phyloP scores from a whole-genome alignment of 37 sponge, comb jelly and placozoan species.

The Lycopodina hypogea region DNA sequence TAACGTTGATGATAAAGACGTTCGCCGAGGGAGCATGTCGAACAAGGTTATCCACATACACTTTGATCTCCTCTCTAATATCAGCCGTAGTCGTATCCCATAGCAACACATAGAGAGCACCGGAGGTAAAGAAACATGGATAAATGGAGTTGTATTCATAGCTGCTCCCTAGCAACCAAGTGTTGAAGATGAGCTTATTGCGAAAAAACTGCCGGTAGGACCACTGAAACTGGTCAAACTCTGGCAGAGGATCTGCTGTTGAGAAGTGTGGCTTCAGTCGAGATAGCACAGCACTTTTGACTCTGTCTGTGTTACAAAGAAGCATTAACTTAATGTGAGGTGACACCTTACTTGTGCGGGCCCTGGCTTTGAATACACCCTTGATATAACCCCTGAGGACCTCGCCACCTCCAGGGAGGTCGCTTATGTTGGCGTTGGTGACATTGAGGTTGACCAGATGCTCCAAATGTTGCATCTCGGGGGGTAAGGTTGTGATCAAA shows the following conservation, averaged over 20 bases:
- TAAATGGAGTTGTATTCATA: constrained; percentile 36
- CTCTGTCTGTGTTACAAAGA: constrained; percentile 53
- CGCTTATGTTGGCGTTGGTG: constrained; percentile 37
- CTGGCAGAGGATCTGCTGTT: neutral
- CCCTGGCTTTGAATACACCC: constrained; percentile 45
- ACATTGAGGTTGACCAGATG: constrained; percentile 60
- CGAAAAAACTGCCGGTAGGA: constrained; percentile 34
- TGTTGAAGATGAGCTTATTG: constrained; percentile 65
- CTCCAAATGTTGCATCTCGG: constrained; percentile 62
- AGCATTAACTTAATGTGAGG: constrained; percentile 58
- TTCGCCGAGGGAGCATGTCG: constrained; percentile 63
- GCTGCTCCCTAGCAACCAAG: constrained; percentile 58
- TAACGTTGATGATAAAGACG: constrained; percentile 51
- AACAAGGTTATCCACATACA: constrained; percentile 36
- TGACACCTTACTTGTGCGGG: constrained; percentile 60
- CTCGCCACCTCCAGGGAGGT: constrained; percentile 40
- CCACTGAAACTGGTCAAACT: constrained; percentile 58
- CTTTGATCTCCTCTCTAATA: constrained; percentile 60
- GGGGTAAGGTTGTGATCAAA: constrained; percentile 50
- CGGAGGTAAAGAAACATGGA: constrained; percentile 66
- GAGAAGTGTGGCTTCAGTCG: constrained; percentile 21
- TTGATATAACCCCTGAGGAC: constrained; percentile 26
- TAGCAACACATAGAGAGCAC: constrained; percentile 67
- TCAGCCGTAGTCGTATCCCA: constrained; percentile 52
- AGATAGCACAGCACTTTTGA: constrained; percentile 42